Evolutionary conservation across 2,113 vertebrate genomes (phyloP).

Genomic region (Gallinago jamesoni): DNA sequence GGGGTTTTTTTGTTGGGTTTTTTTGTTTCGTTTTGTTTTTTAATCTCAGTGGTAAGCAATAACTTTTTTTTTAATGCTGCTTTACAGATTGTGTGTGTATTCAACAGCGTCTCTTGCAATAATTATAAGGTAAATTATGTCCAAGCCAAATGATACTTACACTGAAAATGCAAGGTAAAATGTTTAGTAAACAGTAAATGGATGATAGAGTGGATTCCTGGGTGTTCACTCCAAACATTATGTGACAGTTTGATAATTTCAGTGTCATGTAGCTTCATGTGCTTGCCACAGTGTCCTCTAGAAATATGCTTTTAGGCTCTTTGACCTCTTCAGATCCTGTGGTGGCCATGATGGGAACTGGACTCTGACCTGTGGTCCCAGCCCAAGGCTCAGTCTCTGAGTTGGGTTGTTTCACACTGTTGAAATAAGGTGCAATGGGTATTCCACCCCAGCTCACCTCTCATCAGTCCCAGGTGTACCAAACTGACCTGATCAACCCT

Average conservation of each 20-base stretch:
- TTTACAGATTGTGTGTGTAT: background rate
- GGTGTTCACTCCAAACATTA: background rate
- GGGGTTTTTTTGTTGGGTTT: background rate
- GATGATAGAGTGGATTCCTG: background rate
- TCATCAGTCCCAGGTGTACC: background rate
- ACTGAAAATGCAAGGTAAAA: background rate
- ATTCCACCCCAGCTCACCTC: background rate
- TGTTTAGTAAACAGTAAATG: background rate
- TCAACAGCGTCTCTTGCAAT: background rate
- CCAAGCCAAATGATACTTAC: background rate
- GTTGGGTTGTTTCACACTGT: background rate
- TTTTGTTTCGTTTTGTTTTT: background rate
- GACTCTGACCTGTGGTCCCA: background rate
- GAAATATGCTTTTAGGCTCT: background rate
- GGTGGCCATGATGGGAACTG: background rate
- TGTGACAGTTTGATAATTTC: background rate
- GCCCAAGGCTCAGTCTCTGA: background rate
- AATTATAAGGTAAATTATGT: background rate
- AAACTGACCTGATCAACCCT: background rate
- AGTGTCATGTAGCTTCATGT: rapidly evolving
- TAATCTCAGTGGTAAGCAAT: background rate
- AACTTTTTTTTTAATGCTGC: background rate
- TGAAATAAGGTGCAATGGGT: background rate
- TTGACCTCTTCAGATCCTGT: background rate
- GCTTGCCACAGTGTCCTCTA: background rate